phyloP scores from a whole-genome alignment of 1,140 invertebrate genomes.

The Theocolax elegans region DNA sequence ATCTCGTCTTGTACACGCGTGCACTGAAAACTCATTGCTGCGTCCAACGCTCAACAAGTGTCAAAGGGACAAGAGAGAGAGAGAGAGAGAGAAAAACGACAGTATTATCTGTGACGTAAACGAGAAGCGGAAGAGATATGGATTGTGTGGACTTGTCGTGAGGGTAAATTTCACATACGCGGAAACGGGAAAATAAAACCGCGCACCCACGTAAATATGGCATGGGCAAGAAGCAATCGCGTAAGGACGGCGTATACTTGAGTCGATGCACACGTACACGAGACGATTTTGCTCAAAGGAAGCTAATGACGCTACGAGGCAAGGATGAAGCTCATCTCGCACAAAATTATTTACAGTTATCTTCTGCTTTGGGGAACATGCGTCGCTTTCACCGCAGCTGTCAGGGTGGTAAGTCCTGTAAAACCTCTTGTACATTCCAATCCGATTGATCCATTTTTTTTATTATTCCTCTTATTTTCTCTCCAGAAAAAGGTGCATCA shows the following conservation, averaged over 20 bases:
- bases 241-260: not conserved
- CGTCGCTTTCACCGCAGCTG: not conserved
- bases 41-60: conserved; percentile 13
- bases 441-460: too few species aligned
- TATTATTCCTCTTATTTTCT: not conserved
- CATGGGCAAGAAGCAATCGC: conserved; percentile 10
- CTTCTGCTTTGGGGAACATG: conserved; percentile 14
- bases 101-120: too few species aligned
- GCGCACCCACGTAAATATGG: too few species aligned
- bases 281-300: not conserved
- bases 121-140: not conserved
- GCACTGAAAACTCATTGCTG: too few species aligned
- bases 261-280: conserved; percentile 4
- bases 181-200: too few species aligned
- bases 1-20: too few species aligned
- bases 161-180: too few species aligned
- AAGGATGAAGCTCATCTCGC: conserved; percentile 6
- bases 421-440: too few species aligned
- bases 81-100: not conserved
- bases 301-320: conserved; percentile 23
- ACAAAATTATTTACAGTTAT: conserved; percentile 12
- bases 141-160: not conserved
- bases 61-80: not conserved
- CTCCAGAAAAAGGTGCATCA: conserved; percentile 35
- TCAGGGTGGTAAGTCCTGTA: conserved; percentile 9